Evolutionary conservation across 2,113 vertebrate genomes (phyloP).

Genomic region (Plestiodon gilberti): DNA sequence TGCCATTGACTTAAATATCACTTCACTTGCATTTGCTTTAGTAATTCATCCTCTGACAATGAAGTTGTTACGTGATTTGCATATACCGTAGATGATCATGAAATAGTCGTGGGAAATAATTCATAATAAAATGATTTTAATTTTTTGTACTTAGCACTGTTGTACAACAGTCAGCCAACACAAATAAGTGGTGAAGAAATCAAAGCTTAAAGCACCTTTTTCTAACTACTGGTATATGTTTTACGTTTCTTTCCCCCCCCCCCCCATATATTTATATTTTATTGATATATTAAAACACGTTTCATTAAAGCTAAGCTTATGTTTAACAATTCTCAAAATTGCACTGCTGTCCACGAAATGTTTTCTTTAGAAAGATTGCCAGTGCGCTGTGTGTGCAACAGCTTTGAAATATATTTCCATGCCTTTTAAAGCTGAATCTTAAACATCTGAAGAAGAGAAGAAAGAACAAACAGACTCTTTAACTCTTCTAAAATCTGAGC

Average conservation of each 20-base stretch:
- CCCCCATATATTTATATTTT: too few relatives aligned
- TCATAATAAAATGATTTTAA: not conserved
- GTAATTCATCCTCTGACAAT: not conserved
- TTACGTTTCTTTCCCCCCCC: too few relatives aligned
- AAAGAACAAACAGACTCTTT: conserved; percentile 12
- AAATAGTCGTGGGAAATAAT: not conserved
- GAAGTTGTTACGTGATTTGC: not conserved
- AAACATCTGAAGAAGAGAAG: not conserved
- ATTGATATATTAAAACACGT: too few relatives aligned
- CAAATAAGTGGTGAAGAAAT: not conserved
- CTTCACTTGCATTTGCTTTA: not conserved
- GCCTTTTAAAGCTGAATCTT: conserved; percentile 8
- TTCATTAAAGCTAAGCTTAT: not conserved
- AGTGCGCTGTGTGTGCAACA: not conserved
- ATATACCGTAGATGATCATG: not conserved
- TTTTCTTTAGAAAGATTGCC: not conserved
- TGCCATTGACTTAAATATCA: not conserved
- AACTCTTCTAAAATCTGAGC: not conserved
- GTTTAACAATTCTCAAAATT: not conserved
- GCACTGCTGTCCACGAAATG: not conserved
- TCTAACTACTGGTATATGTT: too few relatives aligned
- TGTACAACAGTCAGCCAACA: not conserved
- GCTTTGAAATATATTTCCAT: not conserved
- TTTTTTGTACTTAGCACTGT: not conserved
- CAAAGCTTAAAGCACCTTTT: not conserved